A percentile compares a stretch with the other conserved stretches of the same genome.
These are phyloP conservation scores for Sarotherodon lohbergeri DNA, from an alignment of 2,113 vertebrate genomes.

Conservation along the genomic window DNA sequence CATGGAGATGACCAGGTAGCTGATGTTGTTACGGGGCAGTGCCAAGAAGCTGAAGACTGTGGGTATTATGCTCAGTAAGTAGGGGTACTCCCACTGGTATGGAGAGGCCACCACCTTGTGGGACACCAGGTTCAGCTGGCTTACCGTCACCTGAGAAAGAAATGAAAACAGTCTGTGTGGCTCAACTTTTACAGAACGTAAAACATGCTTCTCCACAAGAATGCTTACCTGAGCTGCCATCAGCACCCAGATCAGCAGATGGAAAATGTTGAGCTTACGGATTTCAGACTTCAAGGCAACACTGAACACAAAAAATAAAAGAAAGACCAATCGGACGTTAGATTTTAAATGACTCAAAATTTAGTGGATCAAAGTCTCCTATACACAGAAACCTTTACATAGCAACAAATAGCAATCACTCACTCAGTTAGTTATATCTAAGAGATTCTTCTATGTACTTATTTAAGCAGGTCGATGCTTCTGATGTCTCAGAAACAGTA, in stretches of 20 bases:
- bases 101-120: constrained; percentile 88
- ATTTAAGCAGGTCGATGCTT: not conserved
- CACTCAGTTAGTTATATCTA: not conserved
- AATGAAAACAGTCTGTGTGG: not conserved
- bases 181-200: not conserved
- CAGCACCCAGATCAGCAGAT: constrained; percentile 84
- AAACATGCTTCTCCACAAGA: not conserved
- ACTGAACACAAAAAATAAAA: constrained; percentile 55
- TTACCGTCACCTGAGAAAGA: constrained; percentile 79
- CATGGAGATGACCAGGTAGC: constrained; percentile 96
- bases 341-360: not conserved
- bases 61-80: constrained; percentile 88
- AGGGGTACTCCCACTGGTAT: constrained; percentile 95
- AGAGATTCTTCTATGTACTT: not conserved
- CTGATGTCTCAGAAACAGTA: not conserved
- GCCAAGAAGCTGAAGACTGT: constrained; percentile 85
- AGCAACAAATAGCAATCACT: not conserved
- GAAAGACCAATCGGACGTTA: not conserved
- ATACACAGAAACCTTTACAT: not conserved
- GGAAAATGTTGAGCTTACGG: constrained; percentile 90
- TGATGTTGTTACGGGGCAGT: constrained; percentile 93
- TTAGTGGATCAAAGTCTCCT: not conserved
- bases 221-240: constrained; percentile 82
- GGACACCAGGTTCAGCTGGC: constrained; percentile 84
- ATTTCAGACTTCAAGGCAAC: constrained; percentile 93